Conservation (phyloP, 2,888 invertebrate species). For the Mycogona germanica region DNA sequence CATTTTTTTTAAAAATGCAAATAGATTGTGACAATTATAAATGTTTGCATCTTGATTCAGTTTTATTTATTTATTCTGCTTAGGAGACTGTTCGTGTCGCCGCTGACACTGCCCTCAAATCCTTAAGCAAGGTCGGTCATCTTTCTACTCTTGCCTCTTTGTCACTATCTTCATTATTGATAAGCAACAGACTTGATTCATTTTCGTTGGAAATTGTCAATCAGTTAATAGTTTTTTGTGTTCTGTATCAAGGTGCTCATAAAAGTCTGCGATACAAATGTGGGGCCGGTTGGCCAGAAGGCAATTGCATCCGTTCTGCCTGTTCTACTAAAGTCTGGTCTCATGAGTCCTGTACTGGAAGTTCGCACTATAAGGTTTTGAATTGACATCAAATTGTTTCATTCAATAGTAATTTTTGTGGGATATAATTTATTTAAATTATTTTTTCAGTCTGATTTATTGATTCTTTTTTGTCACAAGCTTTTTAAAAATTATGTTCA, state of each 20-base stretch:
- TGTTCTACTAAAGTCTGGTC: constrained; percentile 62
- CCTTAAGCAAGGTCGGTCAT: constrained; percentile 32
- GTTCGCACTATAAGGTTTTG: constrained; percentile 59
- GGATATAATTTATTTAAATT: neutral
- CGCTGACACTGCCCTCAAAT: constrained; percentile 35
- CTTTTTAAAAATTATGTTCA: neutral
- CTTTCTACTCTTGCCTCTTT: constrained; percentile 3
- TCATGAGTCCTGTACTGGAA: constrained; percentile 62
- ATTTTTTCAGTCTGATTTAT: neutral
- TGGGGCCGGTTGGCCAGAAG: constrained; percentile 31
- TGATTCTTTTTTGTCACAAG: neutral
- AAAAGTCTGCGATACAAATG: constrained; percentile 33
- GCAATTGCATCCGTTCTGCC: constrained; percentile 48
- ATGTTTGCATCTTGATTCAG: constrained; percentile 8
- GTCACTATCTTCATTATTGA: neutral
- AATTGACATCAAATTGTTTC: neutral
- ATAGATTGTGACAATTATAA: neutral
- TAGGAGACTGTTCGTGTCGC: constrained; percentile 37
- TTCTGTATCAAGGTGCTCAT: constrained; percentile 28
- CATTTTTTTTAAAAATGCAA: neutral
- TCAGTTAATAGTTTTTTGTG: too few relatives aligned
- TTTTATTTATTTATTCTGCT: too few relatives aligned
- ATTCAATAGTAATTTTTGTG: neutral
- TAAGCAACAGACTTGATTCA: neutral
- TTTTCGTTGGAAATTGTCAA: too few relatives aligned